These are phyloP conservation scores for Peromyscus melanophrys DNA, from an alignment of 2,797 vertebrate genomes.

Conservation along the genomic window DNA sequence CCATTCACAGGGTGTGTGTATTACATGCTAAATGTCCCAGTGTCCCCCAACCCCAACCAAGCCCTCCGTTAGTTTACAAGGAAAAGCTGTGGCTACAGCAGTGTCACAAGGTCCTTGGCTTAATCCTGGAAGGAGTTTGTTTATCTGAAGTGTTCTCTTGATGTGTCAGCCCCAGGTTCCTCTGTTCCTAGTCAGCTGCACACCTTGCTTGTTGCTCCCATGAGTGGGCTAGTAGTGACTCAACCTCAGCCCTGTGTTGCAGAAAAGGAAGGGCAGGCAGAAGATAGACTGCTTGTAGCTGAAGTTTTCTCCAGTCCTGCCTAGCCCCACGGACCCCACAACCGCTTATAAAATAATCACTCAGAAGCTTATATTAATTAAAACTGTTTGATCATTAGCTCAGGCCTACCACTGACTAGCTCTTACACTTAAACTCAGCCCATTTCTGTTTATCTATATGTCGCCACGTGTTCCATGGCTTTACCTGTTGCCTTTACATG, in stretches of 20 bases:
- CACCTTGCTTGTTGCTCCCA: accelerated
- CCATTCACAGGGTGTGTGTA: accelerated
- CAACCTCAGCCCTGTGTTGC: neutral
- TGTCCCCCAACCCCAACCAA: accelerated
- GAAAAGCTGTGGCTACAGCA: neutral
- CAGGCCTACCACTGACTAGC: too few relatives aligned
- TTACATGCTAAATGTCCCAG: accelerated
- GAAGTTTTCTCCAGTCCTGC: too few relatives aligned
- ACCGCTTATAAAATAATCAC: too few relatives aligned
- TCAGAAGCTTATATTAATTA: too few relatives aligned
- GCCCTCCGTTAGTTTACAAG: neutral
- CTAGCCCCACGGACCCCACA: too few relatives aligned
- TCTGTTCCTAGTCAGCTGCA: neutral
- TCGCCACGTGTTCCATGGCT: too few relatives aligned
- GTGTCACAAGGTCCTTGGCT: neutral
- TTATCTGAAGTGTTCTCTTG: neutral
- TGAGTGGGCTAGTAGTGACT: neutral
- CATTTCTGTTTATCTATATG: too few relatives aligned
- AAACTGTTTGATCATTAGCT: too few relatives aligned
- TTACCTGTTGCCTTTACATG: too few relatives aligned
- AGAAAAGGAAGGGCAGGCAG: neutral
- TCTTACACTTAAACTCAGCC: too few relatives aligned
- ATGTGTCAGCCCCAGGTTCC: neutral
- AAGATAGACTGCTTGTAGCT: neutral
- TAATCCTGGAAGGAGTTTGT: neutral